Base-by-base conservation (phyloP, 2,113 vertebrate genomes). In the Fulmarus glacialis region DNA sequence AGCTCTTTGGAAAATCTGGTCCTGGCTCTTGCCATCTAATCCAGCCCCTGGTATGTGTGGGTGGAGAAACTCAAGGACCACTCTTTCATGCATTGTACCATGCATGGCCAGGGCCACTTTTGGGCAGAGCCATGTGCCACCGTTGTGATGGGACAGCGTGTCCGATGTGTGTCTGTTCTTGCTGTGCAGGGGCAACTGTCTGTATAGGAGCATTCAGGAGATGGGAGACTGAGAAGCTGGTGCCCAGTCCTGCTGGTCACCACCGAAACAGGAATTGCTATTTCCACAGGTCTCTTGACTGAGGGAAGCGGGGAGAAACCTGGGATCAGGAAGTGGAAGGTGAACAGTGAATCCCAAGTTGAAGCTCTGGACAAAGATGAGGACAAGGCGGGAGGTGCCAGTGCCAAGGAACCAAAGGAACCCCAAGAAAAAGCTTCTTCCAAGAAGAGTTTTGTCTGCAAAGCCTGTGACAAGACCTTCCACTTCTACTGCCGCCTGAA, bases 401-500 rank as follows among this genome's bases (percentile, higher is more conserved):
- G 29, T 8, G 13, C 34, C 13, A 85, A 79, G 34, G 95, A 93
- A 36, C 75, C 21, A 7, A 60, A 96, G 11, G 71, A 86, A 40
- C 91, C 36, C 15, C 82, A 20, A 55, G 95, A 84, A 26, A 97
- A 95, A 53, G 32, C 79, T 86, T 27, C 93, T 77, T 91, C 98
- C 62, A 98, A 98, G 95, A 98, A 98, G 71, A 99, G 90, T 95
- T 98, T 98, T 40, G 18, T 97, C 93, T 99, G 99, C 79, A 97
- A 97, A 92, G 99, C 98, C 97, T 99, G 99, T 6, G 96, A 97
- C 63, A 99, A 99, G 91, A 98, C 93, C 48, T 99, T 99, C 73
- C 97, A 98, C 62, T 99, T 99, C 97, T 99, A 98, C 91, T 99
- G 99, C 95, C 96, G 98, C 22, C 97, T 99, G 70, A 96, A 98